Evolutionary conservation across 2,888 invertebrate species (phyloP).

Genomic region (Coleophora deauratella): DNA sequence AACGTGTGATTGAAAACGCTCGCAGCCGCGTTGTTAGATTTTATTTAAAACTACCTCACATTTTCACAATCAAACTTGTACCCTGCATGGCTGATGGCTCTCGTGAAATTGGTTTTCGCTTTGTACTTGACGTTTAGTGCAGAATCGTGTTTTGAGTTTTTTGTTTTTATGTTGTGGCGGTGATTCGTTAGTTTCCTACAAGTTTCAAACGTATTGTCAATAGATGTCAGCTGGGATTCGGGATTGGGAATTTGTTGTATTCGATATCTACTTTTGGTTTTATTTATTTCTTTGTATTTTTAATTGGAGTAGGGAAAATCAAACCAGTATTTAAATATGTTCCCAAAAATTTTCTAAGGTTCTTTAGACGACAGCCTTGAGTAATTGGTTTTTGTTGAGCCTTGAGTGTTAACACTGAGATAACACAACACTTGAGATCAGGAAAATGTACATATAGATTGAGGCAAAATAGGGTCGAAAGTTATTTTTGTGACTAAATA

Average conservation of each 20-base stretch:
- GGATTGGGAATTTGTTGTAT: not conserved
- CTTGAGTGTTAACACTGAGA: no score
- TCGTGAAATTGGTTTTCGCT: slow-evolving; percentile 50
- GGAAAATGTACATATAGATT: no score
- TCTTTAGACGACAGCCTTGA: no score
- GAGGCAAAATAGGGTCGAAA: no score
- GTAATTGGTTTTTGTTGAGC: no score
- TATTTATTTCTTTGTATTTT: no score
- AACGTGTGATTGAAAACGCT: slow-evolving; percentile 22
- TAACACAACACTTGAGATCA: no score
- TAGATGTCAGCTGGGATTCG: not conserved
- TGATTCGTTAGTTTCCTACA: not conserved
- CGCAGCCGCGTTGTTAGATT: slow-evolving; percentile 26
- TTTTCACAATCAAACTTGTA: slow-evolving; percentile 10
- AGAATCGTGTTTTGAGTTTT: slow-evolving; percentile 20
- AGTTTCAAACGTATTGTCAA: not conserved
- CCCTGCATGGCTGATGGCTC: slow-evolving; percentile 18
- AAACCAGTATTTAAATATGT: no score
- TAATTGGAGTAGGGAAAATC: no score
- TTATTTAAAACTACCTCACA: slow-evolving; percentile 32
- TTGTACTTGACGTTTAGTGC: slow-evolving; percentile 23
- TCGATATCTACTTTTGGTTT: no score
- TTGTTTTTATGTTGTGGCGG: not conserved
- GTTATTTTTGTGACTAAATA: no score
- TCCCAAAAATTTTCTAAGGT: no score